Conservation (phyloP, 2,888 invertebrate species). For the Acronicta leporina region DNA sequence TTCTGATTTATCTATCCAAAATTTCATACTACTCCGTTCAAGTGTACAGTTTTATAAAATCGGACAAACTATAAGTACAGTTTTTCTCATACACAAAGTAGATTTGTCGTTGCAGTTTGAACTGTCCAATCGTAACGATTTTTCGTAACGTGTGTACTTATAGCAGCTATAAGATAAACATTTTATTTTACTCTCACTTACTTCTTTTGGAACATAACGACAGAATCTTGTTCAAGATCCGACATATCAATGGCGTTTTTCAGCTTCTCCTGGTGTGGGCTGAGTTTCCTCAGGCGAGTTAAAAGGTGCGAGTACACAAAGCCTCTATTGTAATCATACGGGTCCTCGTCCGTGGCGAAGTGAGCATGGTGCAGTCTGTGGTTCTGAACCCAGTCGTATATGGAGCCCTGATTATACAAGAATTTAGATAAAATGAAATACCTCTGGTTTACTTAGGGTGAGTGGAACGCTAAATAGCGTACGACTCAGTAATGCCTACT, state of each 20-base stretch:
- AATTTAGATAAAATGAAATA: neutral
- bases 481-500: too few relatives aligned
- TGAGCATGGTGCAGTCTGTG: slow-evolving; percentile 95
- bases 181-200: slow-evolving; percentile 86
- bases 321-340: slow-evolving; percentile 93
- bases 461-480: too few relatives aligned
- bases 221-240: slow-evolving; percentile 93
- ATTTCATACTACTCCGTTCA: too few relatives aligned
- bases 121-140: too few relatives aligned
- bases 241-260: slow-evolving; percentile 92
- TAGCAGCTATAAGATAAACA: too few relatives aligned
- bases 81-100: too few relatives aligned
- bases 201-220: slow-evolving; percentile 95
- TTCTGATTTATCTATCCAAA: too few relatives aligned
- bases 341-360: slow-evolving; percentile 94
- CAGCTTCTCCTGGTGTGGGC: slow-evolving; percentile 90
- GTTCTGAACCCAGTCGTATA: slow-evolving; percentile 95
- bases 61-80: too few relatives aligned
- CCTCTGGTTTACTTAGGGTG: too few relatives aligned
- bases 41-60: too few relatives aligned
- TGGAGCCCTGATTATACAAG: slow-evolving; percentile 90
- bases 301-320: slow-evolving; percentile 95
- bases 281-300: slow-evolving; percentile 91
- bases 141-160: too few relatives aligned
- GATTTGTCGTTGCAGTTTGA: too few relatives aligned